Percentiles rank a stretch among this genome's conserved stretches.
phyloP scores from a whole-genome alignment of 2,797 vertebrate genomes.

The Falco novaeseelandiae region DNA sequence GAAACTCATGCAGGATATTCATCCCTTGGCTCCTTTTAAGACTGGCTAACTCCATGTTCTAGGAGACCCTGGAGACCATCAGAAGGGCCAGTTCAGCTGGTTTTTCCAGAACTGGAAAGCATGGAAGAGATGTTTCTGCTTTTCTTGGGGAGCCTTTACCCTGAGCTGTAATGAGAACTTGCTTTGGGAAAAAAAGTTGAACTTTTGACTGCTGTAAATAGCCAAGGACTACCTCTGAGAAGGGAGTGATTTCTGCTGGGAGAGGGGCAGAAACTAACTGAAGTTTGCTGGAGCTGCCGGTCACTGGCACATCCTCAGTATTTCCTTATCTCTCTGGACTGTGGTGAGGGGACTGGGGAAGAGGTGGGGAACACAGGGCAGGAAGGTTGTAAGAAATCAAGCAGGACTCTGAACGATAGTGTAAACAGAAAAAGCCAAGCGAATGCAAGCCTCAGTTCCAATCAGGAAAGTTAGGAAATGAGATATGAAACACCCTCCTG shows the following conservation, averaged over 20 bases:
- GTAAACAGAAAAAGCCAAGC: background rate
- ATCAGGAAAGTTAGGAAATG: conserved; percentile 47
- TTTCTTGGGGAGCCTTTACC: background rate
- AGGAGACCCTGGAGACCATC: background rate
- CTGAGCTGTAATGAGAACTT: conserved; percentile 13
- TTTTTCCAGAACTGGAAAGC: background rate
- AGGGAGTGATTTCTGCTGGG: background rate
- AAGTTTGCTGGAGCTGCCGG: background rate
- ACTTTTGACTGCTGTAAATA: conserved; percentile 35
- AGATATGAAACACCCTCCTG: conserved; percentile 26
- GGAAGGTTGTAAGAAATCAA: background rate
- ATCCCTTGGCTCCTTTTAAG: background rate
- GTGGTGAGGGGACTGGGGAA: background rate
- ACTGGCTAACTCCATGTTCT: background rate
- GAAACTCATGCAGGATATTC: background rate
- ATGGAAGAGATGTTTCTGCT: background rate
- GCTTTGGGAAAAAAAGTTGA: conserved; percentile 8
- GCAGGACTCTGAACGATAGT: background rate
- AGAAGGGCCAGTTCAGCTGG: background rate
- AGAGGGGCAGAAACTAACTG: background rate
- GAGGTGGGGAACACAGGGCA: background rate
- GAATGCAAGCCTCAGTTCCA: background rate
- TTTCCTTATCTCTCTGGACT: background rate
- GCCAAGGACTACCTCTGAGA: background rate
- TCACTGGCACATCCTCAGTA: background rate